Base-by-base conservation (phyloP, 2,113 vertebrate species). In the Conger conger region DNA sequence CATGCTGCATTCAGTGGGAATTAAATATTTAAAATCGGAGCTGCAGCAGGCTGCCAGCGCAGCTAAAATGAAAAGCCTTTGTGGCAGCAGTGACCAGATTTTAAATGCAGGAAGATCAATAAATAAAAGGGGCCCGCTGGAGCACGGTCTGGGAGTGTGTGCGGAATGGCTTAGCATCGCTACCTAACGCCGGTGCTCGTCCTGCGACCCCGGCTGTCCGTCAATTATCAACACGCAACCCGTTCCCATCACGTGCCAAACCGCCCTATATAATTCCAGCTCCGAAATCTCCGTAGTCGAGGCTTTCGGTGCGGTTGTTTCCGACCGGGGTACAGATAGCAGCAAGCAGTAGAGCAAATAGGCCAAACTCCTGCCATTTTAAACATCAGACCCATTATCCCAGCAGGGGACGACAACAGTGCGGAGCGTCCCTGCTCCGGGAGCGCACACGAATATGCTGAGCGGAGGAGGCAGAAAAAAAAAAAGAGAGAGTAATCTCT, bases 81-180 rank as follows among this genome's bases (percentile, higher is more conserved):
- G 93, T 94, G 93, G 95, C 95, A 96, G 94, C 94, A 96, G 96
- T 94, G 94, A 98, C 96, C 94, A 96, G 95, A 97, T 96, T 98
- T 97, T 97, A 97, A 97, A 98, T 95, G 96, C 96, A 96, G 94
- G 94, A 94, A 95, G 95, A 98, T 97, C 97, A 97, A 98, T 97
- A 95, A 92, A 89, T 91, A 91, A 90, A 92, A 91, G 93, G 91
- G 90, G 92, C 91, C 90, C 92, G 89, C 93, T 87, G 91, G 93
- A 91, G 93, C 92, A 83, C 93, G 94, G 94, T 91, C 94, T 96
- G 93, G 87, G 82, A 86, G 92, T 93, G 93, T 91, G 89, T 95
- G 90, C 30, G 89, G 88, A 94, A 94, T 89, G 86, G 89, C 89
- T 93, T 94, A 92, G 92, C 95, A 94, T 91, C 91, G 91, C 89